Evolutionary conservation across 2,888 invertebrate species (phyloP), one percentile per base, ranked within the genome.

Genomic region (Sesia apiformis): DNA sequence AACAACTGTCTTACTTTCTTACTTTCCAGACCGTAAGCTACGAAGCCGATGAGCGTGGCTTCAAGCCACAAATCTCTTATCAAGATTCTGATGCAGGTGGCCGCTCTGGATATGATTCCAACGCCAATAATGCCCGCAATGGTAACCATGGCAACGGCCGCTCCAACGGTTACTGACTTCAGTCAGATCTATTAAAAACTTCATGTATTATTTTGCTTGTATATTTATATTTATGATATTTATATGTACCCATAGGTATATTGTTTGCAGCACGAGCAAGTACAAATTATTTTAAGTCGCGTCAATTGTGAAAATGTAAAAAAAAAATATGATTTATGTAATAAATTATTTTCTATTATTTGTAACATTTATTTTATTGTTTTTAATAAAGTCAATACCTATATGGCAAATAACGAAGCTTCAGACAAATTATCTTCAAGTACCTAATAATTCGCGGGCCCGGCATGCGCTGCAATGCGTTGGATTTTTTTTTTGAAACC

Each of bases 31-130:
- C 92, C 56, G 93, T 93, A 4, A 91, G 91, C 63, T 93, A 93
- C 78, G 91, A 92, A 66, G 93, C 93, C 4, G 93, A 93, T 61
- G 90, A 91, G 65, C 84, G 91, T 53, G 93, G 93, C 1, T 93
- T 91, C 78, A 91, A 91, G 58, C 93, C 93, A 7, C 91, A 90
- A 60, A 91, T 93, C 58, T 90, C 92, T 3, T 94, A 93, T 70
- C 92, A 93, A 67, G 92, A 92, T 51, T 74, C 90, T 0, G 85
- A 81, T 57, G 72, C 74, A 4, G 61, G 74, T 0, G 59, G 65
- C 4, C 76, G 78, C 39, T 74, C 76, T 5, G 86, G 86, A 0
- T 88, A 87, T 55, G 81, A 83, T 51, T 62, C 64, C 7, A 85
- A 84, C 54, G 74, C 82, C 0, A 75, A 71, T 57, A 76, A 74